phyloP scores from a whole-genome alignment of 2,113 vertebrate genomes.

The Rhadina sibilatrix region DNA sequence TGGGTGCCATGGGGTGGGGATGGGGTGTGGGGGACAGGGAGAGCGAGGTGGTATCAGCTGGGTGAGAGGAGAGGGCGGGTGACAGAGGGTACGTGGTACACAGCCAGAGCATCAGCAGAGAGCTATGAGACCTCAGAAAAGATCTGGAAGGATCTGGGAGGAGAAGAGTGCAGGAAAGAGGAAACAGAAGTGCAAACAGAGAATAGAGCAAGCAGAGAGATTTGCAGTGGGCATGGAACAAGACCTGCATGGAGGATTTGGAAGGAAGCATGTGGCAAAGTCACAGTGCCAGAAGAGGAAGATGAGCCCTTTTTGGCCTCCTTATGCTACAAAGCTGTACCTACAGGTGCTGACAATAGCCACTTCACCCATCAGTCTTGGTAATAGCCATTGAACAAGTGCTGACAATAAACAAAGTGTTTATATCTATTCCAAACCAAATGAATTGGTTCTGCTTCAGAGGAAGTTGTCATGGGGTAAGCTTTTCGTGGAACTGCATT shows the following conservation, averaged over 20 bases:
- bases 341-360: background rate
- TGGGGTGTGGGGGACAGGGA: background rate
- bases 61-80: background rate
- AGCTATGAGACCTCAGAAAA: background rate
- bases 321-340: background rate
- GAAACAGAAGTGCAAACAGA: background rate
- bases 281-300: background rate
- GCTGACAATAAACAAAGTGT: background rate
- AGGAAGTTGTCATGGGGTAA: background rate
- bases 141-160: background rate
- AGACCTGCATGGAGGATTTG: background rate
- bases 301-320: background rate
- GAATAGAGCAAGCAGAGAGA: background rate
- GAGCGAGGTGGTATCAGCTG: accelerated
- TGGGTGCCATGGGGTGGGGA: background rate
- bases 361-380: background rate
- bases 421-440: background rate
- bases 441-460: background rate
- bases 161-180: background rate
- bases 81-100: accelerated
- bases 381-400: background rate
- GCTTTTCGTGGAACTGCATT: background rate
- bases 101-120: background rate
- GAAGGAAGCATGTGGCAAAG: background rate
- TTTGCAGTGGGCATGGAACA: background rate